phyloP scores from a whole-genome alignment of 2,888 invertebrate genomes.

The Acrocyrtus sp. region DNA sequence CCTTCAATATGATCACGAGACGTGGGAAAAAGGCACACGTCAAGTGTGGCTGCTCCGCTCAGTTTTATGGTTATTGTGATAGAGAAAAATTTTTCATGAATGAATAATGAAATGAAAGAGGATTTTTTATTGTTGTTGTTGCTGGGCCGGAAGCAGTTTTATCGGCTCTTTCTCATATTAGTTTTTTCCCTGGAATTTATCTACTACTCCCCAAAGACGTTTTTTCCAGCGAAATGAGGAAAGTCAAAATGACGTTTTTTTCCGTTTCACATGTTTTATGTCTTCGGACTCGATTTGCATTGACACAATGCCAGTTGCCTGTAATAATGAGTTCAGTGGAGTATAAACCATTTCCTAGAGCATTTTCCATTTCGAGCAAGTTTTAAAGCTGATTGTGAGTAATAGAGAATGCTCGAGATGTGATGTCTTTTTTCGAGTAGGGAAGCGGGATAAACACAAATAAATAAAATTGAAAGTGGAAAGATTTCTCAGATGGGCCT shows the following conservation, averaged over 20 bases:
- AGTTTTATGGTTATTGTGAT: too few species aligned
- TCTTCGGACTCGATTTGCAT: neutral
- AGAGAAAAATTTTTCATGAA: conserved; percentile 24
- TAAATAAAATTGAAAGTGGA: too few species aligned
- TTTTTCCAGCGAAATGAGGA: neutral
- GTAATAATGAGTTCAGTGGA: neutral
- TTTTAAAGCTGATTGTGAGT: too few species aligned
- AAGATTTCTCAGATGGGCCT: too few species aligned
- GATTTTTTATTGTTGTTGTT: conserved; percentile 19
- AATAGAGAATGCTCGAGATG: too few species aligned
- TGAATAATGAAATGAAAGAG: conserved; percentile 25
- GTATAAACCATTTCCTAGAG: neutral
- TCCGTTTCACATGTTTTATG: neutral
- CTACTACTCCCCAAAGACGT: neutral
- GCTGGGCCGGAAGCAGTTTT: conserved; percentile 1
- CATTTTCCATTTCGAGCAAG: too few species aligned
- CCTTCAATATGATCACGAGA: too few species aligned
- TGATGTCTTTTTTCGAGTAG: too few species aligned
- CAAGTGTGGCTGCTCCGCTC: too few species aligned
- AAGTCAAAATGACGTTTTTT: neutral
- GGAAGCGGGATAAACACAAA: too few species aligned
- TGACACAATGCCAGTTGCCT: neutral
- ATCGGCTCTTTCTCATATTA: conserved; percentile 14
- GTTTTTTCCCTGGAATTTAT: neutral
- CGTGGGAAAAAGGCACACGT: too few species aligned